phyloP scores from a whole-genome alignment of 2,797 vertebrate genomes.

The Crax fasciolata region DNA sequence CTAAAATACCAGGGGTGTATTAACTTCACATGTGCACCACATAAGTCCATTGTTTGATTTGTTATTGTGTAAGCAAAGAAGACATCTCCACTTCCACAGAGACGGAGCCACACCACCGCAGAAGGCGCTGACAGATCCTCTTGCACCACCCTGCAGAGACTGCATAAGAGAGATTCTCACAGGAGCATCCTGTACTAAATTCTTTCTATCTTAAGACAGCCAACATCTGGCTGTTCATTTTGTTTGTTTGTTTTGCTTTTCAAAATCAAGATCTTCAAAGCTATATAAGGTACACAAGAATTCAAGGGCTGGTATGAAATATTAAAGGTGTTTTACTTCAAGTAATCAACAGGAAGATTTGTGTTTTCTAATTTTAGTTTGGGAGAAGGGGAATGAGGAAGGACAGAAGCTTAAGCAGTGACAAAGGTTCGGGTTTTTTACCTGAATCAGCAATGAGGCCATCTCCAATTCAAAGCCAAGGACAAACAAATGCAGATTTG shows the following conservation, averaged over 20 bases:
- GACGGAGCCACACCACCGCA: not conserved
- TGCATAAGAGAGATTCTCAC: not conserved
- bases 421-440: not conserved
- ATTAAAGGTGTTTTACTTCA: not conserved
- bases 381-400: not conserved
- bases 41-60: not conserved
- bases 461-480: not conserved
- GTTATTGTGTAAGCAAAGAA: not conserved
- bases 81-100: not conserved
- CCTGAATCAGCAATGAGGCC: not conserved
- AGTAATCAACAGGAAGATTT: not conserved
- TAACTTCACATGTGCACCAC: not conserved
- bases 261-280: not conserved
- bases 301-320: not conserved
- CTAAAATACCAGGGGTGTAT: not conserved
- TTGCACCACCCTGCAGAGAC: not conserved
- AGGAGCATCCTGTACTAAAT: not conserved
- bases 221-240: not conserved
- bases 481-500: not conserved
- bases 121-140: not conserved
- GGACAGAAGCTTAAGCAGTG: not conserved
- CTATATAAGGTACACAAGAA: not conserved
- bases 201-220: not conserved
- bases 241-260: not conserved
- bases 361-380: not conserved